Base-by-base conservation (phyloP, 1,140 invertebrate species). In the Marisa cornuarietis region DNA sequence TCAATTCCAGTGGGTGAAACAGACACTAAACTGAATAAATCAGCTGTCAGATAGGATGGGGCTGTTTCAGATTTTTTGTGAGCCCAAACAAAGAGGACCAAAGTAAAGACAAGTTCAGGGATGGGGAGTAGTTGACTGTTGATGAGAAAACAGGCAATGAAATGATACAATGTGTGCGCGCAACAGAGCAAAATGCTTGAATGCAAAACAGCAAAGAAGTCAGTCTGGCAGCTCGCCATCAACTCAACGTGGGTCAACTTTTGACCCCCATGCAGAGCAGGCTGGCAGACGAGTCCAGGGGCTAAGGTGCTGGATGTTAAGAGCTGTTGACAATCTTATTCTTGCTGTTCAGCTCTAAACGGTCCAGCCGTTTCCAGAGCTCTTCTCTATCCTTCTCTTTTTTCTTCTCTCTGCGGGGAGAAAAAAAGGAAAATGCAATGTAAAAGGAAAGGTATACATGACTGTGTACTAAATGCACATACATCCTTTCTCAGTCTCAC, bases 331-430 rank as follows among this genome's bases (percentile, higher is more conserved):
- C 68, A 62, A 79, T 89, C 79, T 87, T 86, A 58, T 85, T 86
- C 80, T 83, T 87, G 82, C 84, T 86, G 78, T 87, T 89, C 18
- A 90, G 73, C 80, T 90, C 87, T 75, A 91, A 82, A 72, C 87
- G 87, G 71, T 91, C 90, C 76, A 92, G 84, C 83, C 88, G 88
- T 73, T 87, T 90, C 91, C 90, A 91, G 42, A 91, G 79, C 74
- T 91, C 90, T 81, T 91, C 90, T 80, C 90, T 78, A 24, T 92
- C 90, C 75, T 90, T 91, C 73, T 91, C 89, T 82, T 88, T 90
- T 83, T 91, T 91, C 83, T 91, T 90, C 81, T 91, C 91, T 79
- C 90, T 91, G 84, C 5, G 85, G 82, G 62, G 69, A 65, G 71
- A 80, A 76, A 63, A 78, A 73, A 79, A 54, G 31, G 31, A 42